phyloP scores from a whole-genome alignment of 1,140 invertebrate species.

The Drosophila kohkoa region DNA sequence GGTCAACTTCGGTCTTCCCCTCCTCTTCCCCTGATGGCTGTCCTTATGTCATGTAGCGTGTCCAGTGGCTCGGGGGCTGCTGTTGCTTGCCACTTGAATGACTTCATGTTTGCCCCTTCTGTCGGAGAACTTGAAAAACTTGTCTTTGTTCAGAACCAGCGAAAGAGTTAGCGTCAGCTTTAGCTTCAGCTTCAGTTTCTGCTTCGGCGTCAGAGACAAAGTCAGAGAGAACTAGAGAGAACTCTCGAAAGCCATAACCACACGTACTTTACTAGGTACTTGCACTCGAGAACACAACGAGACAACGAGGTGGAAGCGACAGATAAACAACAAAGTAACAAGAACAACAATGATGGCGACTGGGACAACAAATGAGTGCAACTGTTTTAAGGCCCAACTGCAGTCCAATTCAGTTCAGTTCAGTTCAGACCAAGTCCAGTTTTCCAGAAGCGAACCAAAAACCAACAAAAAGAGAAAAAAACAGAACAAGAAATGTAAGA shows the following conservation, averaged over 20 bases:
- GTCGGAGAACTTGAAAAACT: slow-evolving; percentile 82
- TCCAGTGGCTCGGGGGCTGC: slow-evolving; percentile 48
- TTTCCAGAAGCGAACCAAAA: slow-evolving; percentile 30
- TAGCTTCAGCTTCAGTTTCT: background rate
- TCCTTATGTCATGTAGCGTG: slow-evolving; percentile 32
- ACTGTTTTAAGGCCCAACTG: slow-evolving; percentile 66
- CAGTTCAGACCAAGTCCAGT: slow-evolving; percentile 34
- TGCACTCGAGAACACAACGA: slow-evolving; percentile 47
- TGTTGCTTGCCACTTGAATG: slow-evolving; percentile 77
- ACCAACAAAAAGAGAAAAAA: slow-evolving; percentile 14
- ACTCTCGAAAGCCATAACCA: slow-evolving; percentile 47
- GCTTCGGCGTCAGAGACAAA: slow-evolving; percentile 12
- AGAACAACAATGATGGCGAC: slow-evolving; percentile 57
- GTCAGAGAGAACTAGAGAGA: slow-evolving; percentile 9
- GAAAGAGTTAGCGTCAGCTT: slow-evolving; percentile 32
- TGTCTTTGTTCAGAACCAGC: slow-evolving; percentile 67
- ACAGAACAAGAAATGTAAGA: slow-evolving; percentile 25
- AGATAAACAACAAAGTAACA: slow-evolving; percentile 41
- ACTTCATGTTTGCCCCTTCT: slow-evolving; percentile 65
- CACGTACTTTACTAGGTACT: slow-evolving; percentile 63
- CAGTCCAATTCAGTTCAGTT: slow-evolving; percentile 45
- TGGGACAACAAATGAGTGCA: slow-evolving; percentile 79
- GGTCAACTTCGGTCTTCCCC: slow-evolving; percentile 54
- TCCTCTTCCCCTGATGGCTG: background rate
- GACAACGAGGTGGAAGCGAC: slow-evolving; percentile 34